Conservation (phyloP, 2,113 vertebrate species). For the Pyxicephalus adspersus region DNA sequence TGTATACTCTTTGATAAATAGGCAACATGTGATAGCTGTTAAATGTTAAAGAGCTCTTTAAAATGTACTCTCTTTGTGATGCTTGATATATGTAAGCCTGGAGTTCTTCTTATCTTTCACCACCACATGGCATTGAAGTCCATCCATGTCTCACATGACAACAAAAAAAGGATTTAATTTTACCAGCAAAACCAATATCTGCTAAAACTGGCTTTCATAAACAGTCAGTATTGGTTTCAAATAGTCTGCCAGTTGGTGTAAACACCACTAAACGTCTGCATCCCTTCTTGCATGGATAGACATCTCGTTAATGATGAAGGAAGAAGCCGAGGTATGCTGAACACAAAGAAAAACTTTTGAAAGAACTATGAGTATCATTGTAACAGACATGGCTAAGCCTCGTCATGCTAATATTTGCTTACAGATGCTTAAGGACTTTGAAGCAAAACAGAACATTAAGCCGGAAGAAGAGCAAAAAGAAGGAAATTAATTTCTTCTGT, state of each 20-base stretch:
- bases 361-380: slow-evolving; percentile 40
- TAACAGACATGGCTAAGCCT: slow-evolving; percentile 41
- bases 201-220: slow-evolving; percentile 27
- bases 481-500: slow-evolving; percentile 56
- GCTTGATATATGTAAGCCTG: slow-evolving; percentile 37
- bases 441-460: slow-evolving; percentile 49
- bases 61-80: slow-evolving; percentile 12
- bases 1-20: slow-evolving; percentile 22
- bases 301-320: slow-evolving; percentile 9
- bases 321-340: slow-evolving; percentile 15
- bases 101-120: slow-evolving; percentile 12
- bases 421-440: slow-evolving; percentile 49
- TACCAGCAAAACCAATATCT: slow-evolving; percentile 25
- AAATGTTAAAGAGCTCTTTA: slow-evolving; percentile 26
- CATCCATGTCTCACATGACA: slow-evolving; percentile 17
- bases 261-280: slow-evolving; percentile 22
- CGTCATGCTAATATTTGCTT: slow-evolving; percentile 48
- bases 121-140: slow-evolving; percentile 40
- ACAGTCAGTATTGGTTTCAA: slow-evolving; percentile 44
- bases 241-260: slow-evolving; percentile 41
- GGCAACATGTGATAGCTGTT: slow-evolving; percentile 36
- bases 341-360: slow-evolving; percentile 12
- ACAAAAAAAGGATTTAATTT: slow-evolving; percentile 35
- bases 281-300: slow-evolving; percentile 8
- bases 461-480: slow-evolving; percentile 48